phyloP scores from a whole-genome alignment of 1,140 invertebrate species.

The Propsilocerus akamusi region DNA sequence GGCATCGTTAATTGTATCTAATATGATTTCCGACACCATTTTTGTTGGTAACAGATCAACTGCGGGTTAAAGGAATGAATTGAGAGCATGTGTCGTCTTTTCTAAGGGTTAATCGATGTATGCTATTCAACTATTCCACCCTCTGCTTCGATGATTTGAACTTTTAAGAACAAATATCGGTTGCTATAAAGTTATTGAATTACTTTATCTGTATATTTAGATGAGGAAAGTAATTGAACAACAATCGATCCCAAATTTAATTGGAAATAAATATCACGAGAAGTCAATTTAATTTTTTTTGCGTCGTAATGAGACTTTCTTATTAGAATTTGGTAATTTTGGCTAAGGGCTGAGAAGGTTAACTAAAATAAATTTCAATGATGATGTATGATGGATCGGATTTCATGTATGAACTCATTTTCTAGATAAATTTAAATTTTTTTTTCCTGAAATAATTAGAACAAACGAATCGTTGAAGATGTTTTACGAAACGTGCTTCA shows the following conservation, averaged over 20 bases:
- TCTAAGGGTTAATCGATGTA: neutral
- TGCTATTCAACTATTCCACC: neutral
- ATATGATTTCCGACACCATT: neutral
- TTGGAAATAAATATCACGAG: slow-evolving; percentile 2
- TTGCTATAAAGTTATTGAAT: neutral
- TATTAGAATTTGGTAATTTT: neutral
- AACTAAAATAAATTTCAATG: neutral
- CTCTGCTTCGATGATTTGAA: neutral
- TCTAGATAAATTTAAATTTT: neutral
- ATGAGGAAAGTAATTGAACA: slow-evolving; percentile 1
- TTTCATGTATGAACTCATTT: neutral
- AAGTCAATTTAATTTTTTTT: neutral
- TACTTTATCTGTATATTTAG: neutral
- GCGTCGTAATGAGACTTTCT: neutral
- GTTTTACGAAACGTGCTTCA: too few species aligned
- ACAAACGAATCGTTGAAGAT: too few species aligned
- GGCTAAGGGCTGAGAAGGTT: neutral
- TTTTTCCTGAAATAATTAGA: neutral
- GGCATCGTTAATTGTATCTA: neutral
- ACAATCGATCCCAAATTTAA: neutral
- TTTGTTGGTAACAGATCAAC: too few species aligned
- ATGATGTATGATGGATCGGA: neutral
- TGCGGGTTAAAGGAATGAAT: neutral
- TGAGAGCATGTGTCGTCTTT: slow-evolving; percentile 1
- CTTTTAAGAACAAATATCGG: neutral